These are phyloP conservation scores for Pinna nobilis DNA, from an alignment of 1,140 invertebrate genomes.

Conservation along the genomic window DNA sequence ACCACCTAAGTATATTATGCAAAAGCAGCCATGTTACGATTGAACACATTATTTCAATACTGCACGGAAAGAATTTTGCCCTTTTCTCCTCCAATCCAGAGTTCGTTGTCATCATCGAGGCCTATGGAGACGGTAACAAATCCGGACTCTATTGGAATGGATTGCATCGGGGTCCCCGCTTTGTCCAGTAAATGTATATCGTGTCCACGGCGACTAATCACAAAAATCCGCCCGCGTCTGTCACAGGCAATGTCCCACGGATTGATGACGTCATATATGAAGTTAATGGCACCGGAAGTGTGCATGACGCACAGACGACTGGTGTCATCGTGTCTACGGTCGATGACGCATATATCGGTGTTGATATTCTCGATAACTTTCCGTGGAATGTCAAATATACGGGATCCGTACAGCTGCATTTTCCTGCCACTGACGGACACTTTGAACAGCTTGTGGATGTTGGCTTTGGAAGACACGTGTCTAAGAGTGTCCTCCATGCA, in stretches of 20 bases:
- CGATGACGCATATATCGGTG: constrained; percentile 10
- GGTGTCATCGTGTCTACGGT: neutral
- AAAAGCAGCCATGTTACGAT: too few relatives aligned
- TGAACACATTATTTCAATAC: too few relatives aligned
- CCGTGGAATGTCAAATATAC: neutral
- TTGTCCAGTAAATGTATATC: constrained; percentile 4
- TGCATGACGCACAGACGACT: neutral
- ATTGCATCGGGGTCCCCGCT: neutral
- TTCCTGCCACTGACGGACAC: constrained; percentile 5
- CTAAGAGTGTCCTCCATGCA: neutral
- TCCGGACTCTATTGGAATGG: too few relatives aligned
- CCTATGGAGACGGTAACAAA: too few relatives aligned
- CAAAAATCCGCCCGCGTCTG: neutral
- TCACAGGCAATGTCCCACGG: constrained; percentile 4
- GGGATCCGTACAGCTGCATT: neutral
- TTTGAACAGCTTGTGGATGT: neutral
- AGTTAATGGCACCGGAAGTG: neutral
- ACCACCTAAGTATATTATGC: too few relatives aligned
- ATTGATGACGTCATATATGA: neutral
- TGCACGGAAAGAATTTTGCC: too few relatives aligned
- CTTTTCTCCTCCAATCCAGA: too few relatives aligned
- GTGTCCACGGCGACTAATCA: neutral
- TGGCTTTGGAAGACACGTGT: neutral
- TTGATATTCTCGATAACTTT: neutral
- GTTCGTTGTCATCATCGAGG: too few relatives aligned